Evolutionary conservation across 2,797 vertebrate genomes (phyloP).

Genomic region (Enteromius radiatus): DNA sequence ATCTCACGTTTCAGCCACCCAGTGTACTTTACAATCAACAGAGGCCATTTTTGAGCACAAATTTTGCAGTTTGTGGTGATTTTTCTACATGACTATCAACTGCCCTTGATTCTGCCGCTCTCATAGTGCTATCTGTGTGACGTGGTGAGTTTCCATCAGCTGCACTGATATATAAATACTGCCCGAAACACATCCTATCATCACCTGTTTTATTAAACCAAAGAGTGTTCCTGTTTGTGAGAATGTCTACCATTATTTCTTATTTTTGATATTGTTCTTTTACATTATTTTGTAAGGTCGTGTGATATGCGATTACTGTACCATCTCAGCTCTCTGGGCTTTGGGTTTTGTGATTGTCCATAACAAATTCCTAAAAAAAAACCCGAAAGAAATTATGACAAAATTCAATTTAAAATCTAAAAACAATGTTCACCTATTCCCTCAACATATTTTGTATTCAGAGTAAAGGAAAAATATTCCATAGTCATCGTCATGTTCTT

Average conservation of each 20-base stretch:
- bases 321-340: constrained; percentile 3
- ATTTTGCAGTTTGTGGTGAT: constrained; percentile 57
- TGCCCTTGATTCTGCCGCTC: constrained; percentile 63
- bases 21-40: constrained; percentile 48
- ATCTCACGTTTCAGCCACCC: not conserved
- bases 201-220: constrained; percentile 76
- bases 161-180: constrained; percentile 48
- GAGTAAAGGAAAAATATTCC: not conserved
- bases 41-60: constrained; percentile 63
- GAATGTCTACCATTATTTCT: constrained; percentile 23
- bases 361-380: constrained; percentile 14
- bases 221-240: constrained; percentile 73
- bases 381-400: not conserved
- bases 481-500: not conserved
- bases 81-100: constrained; percentile 64
- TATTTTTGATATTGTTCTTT: constrained; percentile 10
- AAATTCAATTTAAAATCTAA: not conserved
- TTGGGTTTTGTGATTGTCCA: constrained; percentile 20
- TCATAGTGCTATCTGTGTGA: constrained; percentile 47
- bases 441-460: constrained; percentile 3
- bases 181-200: constrained; percentile 41
- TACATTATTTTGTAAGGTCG: not conserved
- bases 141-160: constrained; percentile 39
- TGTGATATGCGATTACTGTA: not conserved
- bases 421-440: not conserved